A percentile compares a stretch with the other conserved stretches of the same genome.
These are phyloP conservation scores for Chloroceryle aenea DNA, from an alignment of 2,113 vertebrate species.

Conservation along the genomic window DNA sequence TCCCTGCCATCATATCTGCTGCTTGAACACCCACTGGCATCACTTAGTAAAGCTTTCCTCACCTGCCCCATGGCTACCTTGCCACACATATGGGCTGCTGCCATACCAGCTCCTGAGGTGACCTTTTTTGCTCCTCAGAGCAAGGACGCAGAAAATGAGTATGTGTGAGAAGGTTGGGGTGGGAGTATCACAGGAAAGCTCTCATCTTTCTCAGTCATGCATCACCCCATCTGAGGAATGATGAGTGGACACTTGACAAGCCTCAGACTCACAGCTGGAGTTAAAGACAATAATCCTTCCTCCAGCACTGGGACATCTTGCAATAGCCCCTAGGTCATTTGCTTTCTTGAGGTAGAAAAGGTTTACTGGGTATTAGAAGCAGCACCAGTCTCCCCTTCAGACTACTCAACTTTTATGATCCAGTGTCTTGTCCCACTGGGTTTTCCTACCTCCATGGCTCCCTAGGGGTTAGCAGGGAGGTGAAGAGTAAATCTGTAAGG, in stretches of 20 bases:
- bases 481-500: rapidly evolving
- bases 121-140: not conserved
- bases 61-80: not conserved
- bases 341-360: not conserved
- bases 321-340: not conserved
- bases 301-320: not conserved
- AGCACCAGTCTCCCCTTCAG: not conserved
- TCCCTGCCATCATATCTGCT: not conserved
- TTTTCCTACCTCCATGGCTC: not conserved
- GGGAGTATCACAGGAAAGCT: not conserved
- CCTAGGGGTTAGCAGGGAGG: not conserved
- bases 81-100: not conserved
- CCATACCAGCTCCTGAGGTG: not conserved
- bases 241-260: not conserved
- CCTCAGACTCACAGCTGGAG: not conserved
- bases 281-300: not conserved
- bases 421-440: not conserved
- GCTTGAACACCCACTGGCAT: not conserved
- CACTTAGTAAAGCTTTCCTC: not conserved
- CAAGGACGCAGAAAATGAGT: not conserved
- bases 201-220: not conserved
- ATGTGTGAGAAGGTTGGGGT: not conserved
- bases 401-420: not conserved
- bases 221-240: not conserved
- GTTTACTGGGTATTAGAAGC: not conserved